These are phyloP conservation scores for Nipponacmea schrenckii DNA, from an alignment of 2,888 invertebrate species.

Conservation along the genomic window DNA sequence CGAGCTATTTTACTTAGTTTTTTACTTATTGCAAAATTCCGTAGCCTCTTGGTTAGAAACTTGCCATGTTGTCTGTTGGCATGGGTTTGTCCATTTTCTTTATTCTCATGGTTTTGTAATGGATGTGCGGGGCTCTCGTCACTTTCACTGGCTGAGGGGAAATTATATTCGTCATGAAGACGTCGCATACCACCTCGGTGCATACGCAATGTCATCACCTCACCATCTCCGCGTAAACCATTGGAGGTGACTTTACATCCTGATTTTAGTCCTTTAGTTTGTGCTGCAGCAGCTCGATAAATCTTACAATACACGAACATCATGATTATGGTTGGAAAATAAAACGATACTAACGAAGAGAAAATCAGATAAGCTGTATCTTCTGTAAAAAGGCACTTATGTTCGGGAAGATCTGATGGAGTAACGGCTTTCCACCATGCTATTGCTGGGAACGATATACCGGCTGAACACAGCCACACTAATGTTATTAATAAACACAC, in stretches of 20 bases:
- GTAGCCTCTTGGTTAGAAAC: slow-evolving; percentile 54
- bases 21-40: slow-evolving; percentile 86
- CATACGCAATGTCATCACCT: slow-evolving; percentile 83
- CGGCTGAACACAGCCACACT: slow-evolving; percentile 96
- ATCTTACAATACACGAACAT: slow-evolving; percentile 97
- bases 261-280: slow-evolving; percentile 87
- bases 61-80: slow-evolving; percentile 43
- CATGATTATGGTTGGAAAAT: slow-evolving; percentile 95
- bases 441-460: slow-evolving; percentile 98
- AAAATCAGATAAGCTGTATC: slow-evolving; percentile 95
- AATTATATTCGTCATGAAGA: slow-evolving; percentile 64
- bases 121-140: slow-evolving; percentile 47
- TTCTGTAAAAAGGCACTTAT: slow-evolving; percentile 90
- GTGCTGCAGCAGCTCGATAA: slow-evolving; percentile 91
- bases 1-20: slow-evolving; percentile 95
- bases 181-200: slow-evolving; percentile 83
- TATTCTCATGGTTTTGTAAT: slow-evolving; percentile 22
- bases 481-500: slow-evolving; percentile 89
- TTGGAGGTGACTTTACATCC: slow-evolving; percentile 79
- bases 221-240: slow-evolving; percentile 74
- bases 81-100: slow-evolving; percentile 16
- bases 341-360: slow-evolving; percentile 97
- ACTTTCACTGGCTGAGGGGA: slow-evolving; percentile 47
- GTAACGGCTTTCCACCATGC: slow-evolving; percentile 73
- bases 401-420: slow-evolving; percentile 44